Base-by-base conservation (phyloP, 2,113 vertebrate genomes). In the Melanostigma gelatinosum region DNA sequence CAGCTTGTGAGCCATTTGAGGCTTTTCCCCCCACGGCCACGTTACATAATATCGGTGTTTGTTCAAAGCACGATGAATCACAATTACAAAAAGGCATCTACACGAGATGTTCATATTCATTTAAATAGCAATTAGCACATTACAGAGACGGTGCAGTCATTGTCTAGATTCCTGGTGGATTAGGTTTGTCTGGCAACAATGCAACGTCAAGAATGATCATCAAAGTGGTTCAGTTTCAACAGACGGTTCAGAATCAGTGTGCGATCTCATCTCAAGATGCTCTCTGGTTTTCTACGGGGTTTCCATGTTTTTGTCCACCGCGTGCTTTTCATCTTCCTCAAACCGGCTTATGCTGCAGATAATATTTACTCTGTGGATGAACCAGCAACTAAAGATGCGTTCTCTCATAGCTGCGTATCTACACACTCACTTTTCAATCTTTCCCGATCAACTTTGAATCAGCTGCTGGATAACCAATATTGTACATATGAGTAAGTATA, bases 61-160 rank as follows among this genome's bases (percentile, higher is more conserved):
- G 57, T 76, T 61, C 66, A 44, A 57, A 68, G 24, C 71, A 10
- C 55, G 9, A 50, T 85, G 60, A 88, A 77, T 83, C 62, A 79
- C 74, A 77, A 80, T 87, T 60, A 80, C 72, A 75, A 77, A 48
- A 64, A 77, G 67, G 66, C 55, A 80, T 57, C 34, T 48, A 72
- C 64, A 82, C 61, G 12, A 71, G 83, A 85, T 60, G 81, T 46
- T 60, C 63, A 61, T 69, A 69, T 85, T 77, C 15, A 75, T 87
- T 87, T 80, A 77, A 88, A 88, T 78, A 77, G 64, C 78, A 80
- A 91, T 88, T 85, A 85, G 80, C 86, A 87, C 79, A 87, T 91
- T 76, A 83, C 62, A 77, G 78, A 83, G 80, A 85, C 61, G 22
- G 22, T 13, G 50, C 63, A 72, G 61, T 62, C 27, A 10, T 75